These are phyloP conservation scores for Saccostrea glomerata DNA, from an alignment of 1,140 invertebrate genomes.

Conservation along the genomic window DNA sequence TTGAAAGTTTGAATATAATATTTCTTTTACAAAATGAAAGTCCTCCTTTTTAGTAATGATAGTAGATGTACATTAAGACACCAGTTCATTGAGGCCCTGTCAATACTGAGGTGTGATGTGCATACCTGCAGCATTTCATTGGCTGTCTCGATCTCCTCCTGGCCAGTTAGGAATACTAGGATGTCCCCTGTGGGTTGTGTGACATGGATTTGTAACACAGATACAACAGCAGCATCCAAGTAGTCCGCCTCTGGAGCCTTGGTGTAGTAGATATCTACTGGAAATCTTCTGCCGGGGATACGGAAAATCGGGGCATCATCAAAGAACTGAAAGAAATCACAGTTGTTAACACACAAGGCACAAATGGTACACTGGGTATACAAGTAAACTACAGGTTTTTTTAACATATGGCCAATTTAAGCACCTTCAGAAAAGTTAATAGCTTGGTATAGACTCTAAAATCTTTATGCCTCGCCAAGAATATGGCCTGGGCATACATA, in stretches of 20 bases:
- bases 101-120: neutral
- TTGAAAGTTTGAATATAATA: neutral
- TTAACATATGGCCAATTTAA: too few species aligned
- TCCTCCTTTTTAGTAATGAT: too few species aligned
- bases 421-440: too few species aligned
- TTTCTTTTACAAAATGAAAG: too few species aligned
- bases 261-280: conserved; percentile 98
- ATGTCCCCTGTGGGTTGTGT: conserved; percentile 94
- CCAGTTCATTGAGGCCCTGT: too few species aligned
- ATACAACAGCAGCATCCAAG: conserved; percentile 97
- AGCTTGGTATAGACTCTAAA: too few species aligned
- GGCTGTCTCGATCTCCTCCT: conserved; percentile 97
- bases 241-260: conserved; percentile 98
- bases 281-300: conserved; percentile 92
- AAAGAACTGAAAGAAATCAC: conserved; percentile 86
- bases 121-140: conserved; percentile 90
- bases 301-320: conserved; percentile 98
- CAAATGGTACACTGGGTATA: too few species aligned
- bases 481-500: too few species aligned
- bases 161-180: conserved; percentile 96
- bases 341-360: neutral
- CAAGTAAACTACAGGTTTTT: too few species aligned
- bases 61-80: too few species aligned
- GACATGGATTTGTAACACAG: conserved; percentile 98
- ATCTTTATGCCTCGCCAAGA: too few species aligned